Evolutionary conservation across 2,888 invertebrate species (phyloP).

Genomic region (Mythimna ferrago): DNA sequence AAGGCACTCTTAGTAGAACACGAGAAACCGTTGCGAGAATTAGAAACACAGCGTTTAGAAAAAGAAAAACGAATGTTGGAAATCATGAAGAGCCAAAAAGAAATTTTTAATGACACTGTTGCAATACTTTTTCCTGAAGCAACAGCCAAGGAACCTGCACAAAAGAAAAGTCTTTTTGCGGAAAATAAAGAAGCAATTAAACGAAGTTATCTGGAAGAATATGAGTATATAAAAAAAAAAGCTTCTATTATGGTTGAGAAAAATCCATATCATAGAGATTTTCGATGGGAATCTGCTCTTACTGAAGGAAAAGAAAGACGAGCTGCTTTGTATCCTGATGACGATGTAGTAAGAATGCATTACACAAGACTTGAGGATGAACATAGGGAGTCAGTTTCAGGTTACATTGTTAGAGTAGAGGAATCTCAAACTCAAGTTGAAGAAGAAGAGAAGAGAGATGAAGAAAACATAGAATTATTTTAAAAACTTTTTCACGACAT

Average conservation of each 20-base stretch:
- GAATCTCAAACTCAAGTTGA: not conserved
- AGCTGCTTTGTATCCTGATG: slow-evolving; percentile 82
- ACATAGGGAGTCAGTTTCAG: slow-evolving; percentile 32
- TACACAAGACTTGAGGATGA: slow-evolving; percentile 78
- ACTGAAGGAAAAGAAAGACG: slow-evolving; percentile 88
- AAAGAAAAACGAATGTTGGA: slow-evolving; percentile 91
- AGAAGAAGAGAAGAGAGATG: not conserved
- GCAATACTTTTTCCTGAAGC: slow-evolving; percentile 92
- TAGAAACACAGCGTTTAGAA: slow-evolving; percentile 90
- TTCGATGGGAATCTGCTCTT: slow-evolving; percentile 91
- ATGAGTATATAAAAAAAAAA: slow-evolving; percentile 73
- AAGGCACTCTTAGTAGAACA: slow-evolving; percentile 91
- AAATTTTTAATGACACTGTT: slow-evolving; percentile 92
- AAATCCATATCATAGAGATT: slow-evolving; percentile 87
- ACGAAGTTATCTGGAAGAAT: slow-evolving; percentile 81
- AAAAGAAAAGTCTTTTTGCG: slow-evolving; percentile 83
- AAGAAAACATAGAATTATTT: not conserved
- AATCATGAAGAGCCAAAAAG: slow-evolving; percentile 90
- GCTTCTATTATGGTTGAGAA: slow-evolving; percentile 82
- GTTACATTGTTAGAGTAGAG: not conserved
- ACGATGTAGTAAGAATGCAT: slow-evolving; percentile 79
- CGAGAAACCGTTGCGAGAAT: slow-evolving; percentile 91
- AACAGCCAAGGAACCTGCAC: slow-evolving; percentile 83
- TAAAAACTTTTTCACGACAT: not conserved
- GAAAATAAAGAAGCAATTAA: slow-evolving; percentile 82